Base-by-base conservation (phyloP, 2,113 vertebrate species). In the Lota lota region DNA sequence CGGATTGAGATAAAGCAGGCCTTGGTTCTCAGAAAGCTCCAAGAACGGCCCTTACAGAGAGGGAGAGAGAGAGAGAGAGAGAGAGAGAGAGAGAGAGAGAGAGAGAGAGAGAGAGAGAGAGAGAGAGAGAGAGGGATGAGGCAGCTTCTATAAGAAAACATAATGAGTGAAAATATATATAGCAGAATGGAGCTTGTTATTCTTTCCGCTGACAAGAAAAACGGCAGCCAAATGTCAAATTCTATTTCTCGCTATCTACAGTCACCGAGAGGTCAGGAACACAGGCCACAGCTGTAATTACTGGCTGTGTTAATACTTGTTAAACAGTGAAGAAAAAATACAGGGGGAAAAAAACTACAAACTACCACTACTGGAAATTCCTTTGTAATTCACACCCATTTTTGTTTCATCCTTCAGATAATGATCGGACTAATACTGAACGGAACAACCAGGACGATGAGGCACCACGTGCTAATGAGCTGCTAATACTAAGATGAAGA, bases 231-330 rank as follows among this genome's bases (percentile, higher is more conserved):
- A 85, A 88, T 33, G 80, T 88, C 87, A 89, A 75, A 67, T 81
- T 74, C 73, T 89, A 89, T 92, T 92, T 91, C 89, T 79, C 78
- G 81, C 78, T 66, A 89, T 89, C 84, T 89, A 83, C 90, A 90
- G 86, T 88, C 88, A 89, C 72, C 60, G 77, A 88, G 76, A 89
- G 87, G 89, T 92, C 91, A 88, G 79, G 82, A 83, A 88, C 83
- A 84, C 84, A 82, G 40, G 80, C 78, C 83, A 79, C 62, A 79
- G 72, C 81, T 85, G 84, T 69, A 68, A 74, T 85, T 81, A 71
- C 51, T 53, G 51, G 17, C 51, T 53, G 51, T 53, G 12, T 88
- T 88, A 90, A 86, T 28, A 81, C 76, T 88, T 88, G 85, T 88
- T 90, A 88, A 88, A 83, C 85, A 79, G 74, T 79, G 36, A 67